Base-by-base conservation (phyloP, 2,888 invertebrate genomes). In the Anorthoa munda region DNA sequence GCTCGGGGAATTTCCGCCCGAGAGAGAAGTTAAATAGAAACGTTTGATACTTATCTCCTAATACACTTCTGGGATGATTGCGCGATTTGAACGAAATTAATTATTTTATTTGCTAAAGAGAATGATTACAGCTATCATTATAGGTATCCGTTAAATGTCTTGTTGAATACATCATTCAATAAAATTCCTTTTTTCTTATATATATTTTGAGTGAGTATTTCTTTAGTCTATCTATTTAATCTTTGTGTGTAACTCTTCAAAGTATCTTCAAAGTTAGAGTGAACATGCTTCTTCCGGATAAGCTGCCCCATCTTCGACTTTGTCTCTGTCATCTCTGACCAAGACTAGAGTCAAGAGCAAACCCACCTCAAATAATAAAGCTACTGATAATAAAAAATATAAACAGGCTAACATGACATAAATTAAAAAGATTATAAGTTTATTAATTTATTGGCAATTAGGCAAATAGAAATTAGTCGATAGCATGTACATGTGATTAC, bases 31-130 rank as follows among this genome's bases (percentile, higher is more conserved):
- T 96, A 95, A 96, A 96, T 95, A 94, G 96, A 96, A 96, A 95
- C 95, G 96, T 95, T 96, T 95, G 95, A 96, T 96, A 95, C 95
- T 96, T 95, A 95, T 96, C 96, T 95, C 92, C 92, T 95, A 95
- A 95, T 95, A 95, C 95, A 95, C 94, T 95, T 95, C 93, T 92
- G 94, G 92, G 92, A 95, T 94, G 93, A 96, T 96, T 94, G 94
- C 93, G 91, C 93, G 93, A 94, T 95, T 95, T 91, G 86, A 89
- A 90, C 89, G 87, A 92, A 94, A 95, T 94, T 93, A 94, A 94
- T 93, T 92, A 92, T 91, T 92, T 91, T 89, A 90, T 91, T 90
- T 89, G 79, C 77, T 66, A 85, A 88, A 86, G 86, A 85, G 85
- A 86, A 86, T 86, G 78, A 84, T 79, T 82, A 82, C 82, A 77